phyloP scores from a whole-genome alignment of 2,113 vertebrate genomes.

The Pachycephala philippinensis region DNA sequence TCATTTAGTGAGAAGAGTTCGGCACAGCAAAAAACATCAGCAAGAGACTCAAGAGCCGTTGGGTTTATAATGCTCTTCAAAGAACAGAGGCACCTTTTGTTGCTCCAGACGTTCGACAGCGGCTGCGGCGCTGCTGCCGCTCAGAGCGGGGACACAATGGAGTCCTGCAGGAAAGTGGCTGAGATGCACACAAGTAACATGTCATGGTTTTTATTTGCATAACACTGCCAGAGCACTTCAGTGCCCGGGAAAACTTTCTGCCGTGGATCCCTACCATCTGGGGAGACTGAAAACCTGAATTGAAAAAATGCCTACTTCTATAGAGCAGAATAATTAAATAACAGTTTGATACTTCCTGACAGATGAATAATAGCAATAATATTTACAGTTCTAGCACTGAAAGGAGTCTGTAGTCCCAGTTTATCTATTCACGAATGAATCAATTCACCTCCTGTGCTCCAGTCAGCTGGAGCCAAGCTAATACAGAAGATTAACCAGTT shows the following conservation, averaged over 20 bases:
- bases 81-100: slow-evolving; percentile 22
- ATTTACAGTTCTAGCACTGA: slow-evolving; percentile 1
- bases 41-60: background rate
- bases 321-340: background rate
- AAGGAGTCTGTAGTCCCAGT: background rate
- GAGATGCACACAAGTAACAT: background rate
- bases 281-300: background rate
- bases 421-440: background rate
- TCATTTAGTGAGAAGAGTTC: background rate
- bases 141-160: background rate
- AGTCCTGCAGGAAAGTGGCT: background rate
- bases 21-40: background rate
- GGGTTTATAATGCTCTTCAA: background rate
- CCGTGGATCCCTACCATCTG: background rate
- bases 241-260: background rate
- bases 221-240: background rate
- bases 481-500: background rate
- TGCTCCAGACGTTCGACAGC: background rate
- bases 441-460: background rate
- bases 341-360: background rate
- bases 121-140: background rate
- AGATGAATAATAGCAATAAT: background rate
- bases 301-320: background rate
- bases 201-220: background rate
- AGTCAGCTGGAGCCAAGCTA: background rate